Conservation (phyloP, 2,113 vertebrate genomes). For the Macquaria ambigua region DNA sequence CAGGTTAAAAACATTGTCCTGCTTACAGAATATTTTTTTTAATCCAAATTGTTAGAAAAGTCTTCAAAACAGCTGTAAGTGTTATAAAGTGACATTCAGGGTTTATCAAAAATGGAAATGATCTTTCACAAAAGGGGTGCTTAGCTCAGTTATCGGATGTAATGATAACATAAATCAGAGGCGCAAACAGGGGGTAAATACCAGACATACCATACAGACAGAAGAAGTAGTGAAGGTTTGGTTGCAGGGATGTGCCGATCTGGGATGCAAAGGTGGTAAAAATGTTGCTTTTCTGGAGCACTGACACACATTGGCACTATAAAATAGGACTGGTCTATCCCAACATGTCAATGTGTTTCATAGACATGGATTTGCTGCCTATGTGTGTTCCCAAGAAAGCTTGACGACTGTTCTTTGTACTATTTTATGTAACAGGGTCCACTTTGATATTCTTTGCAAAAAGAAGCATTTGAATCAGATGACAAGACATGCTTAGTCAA, state of each 20-base stretch:
- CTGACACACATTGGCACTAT: too few relatives aligned
- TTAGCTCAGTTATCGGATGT: too few relatives aligned
- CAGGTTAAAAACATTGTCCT: too few relatives aligned
- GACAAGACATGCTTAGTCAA: not conserved
- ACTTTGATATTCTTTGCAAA: slow-evolving; percentile 6
- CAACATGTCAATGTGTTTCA: not conserved
- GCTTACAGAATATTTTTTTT: too few relatives aligned
- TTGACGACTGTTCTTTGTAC: not conserved
- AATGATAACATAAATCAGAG: too few relatives aligned
- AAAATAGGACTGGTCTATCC: not conserved
- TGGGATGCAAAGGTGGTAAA: not conserved
- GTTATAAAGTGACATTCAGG: too few relatives aligned
- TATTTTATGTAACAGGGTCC: not conserved
- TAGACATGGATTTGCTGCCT: not conserved
- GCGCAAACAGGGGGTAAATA: too few relatives aligned
- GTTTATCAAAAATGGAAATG: too few relatives aligned
- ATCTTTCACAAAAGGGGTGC: not conserved
- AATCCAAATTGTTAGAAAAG: too few relatives aligned
- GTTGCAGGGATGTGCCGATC: not conserved
- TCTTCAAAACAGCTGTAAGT: too few relatives aligned
- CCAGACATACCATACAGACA: not conserved
- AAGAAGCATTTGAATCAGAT: not conserved
- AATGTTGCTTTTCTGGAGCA: not conserved
- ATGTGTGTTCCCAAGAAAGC: not conserved
- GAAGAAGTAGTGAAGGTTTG: not conserved